Percentiles rank a stretch among this genome's conserved stretches.
These are phyloP conservation scores for Nannoperca obscura DNA, from an alignment of 2,797 vertebrate genomes.

Conservation along the genomic window DNA sequence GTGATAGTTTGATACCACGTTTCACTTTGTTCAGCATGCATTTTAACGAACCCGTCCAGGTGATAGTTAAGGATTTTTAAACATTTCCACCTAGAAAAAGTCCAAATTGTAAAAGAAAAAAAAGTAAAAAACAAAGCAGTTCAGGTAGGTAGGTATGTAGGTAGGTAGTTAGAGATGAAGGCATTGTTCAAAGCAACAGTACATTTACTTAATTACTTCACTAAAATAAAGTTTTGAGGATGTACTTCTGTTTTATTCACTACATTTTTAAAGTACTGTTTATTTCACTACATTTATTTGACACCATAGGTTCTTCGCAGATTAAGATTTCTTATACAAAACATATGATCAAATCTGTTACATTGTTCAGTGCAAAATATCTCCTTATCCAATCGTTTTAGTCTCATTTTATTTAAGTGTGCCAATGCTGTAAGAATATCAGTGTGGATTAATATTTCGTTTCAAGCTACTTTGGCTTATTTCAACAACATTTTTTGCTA, in stretches of 20 bases:
- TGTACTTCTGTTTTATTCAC: background rate
- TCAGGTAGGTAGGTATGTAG: background rate
- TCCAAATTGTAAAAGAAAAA: background rate
- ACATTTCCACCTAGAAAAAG: background rate
- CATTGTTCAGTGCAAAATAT: background rate
- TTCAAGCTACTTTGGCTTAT: background rate
- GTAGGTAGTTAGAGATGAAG: too few species aligned
- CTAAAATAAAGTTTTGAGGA: background rate
- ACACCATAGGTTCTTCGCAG: background rate
- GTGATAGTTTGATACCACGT: background rate
- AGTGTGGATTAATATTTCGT: background rate
- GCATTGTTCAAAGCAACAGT: background rate
- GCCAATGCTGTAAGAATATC: background rate
- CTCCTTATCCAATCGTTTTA: background rate
- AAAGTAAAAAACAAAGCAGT: background rate
- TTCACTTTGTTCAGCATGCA: constrained; percentile 3
- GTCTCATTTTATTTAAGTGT: background rate
- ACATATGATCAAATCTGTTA: background rate
- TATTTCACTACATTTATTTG: background rate
- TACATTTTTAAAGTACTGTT: background rate
- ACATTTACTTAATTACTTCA: background rate
- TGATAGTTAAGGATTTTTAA: background rate
- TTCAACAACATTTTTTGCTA: background rate
- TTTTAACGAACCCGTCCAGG: background rate
- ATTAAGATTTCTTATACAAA: background rate